Evolutionary conservation across 2,113 vertebrate species (phyloP).

Genomic region (Halichoeres trimaculatus): DNA sequence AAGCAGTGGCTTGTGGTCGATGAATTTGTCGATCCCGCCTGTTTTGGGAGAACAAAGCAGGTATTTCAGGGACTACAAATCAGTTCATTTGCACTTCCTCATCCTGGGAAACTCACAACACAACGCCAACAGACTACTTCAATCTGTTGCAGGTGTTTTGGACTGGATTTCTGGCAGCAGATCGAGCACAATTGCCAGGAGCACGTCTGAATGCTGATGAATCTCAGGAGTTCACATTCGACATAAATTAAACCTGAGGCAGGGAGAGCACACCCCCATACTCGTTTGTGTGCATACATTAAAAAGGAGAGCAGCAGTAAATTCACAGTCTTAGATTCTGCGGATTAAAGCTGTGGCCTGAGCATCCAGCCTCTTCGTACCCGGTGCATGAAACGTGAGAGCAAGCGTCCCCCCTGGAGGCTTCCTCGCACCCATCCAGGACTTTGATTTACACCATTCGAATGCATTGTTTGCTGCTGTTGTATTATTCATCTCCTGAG

Average conservation of each 20-base stretch:
- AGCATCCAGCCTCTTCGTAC: constrained; percentile 33
- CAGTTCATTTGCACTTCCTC: not conserved
- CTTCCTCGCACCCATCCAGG: not conserved
- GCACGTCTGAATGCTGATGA: not conserved
- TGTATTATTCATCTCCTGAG: constrained; percentile 36
- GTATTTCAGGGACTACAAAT: constrained; percentile 1
- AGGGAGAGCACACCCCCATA: no score
- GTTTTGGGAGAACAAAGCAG: not conserved
- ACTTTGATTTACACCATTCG: constrained; percentile 36
- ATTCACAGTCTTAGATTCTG: constrained; percentile 15
- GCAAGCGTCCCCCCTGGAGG: constrained; percentile 55
- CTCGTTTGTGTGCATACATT: no score
- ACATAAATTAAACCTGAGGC: no score
- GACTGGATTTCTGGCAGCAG: no score
- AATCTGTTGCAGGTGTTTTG: not conserved
- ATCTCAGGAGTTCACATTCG: no score
- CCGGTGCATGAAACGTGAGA: constrained; percentile 34
- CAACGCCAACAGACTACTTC: not conserved
- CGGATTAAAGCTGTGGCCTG: constrained; percentile 50
- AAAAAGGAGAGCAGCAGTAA: no score
- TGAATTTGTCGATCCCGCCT: not conserved
- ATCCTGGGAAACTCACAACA: not conserved
- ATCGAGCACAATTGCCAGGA: not conserved
- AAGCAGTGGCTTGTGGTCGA: not conserved
- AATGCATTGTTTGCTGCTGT: constrained; percentile 27